These are phyloP conservation scores for Emydocephalus ijimae DNA, from an alignment of 2,113 vertebrate genomes.

Conservation along the genomic window DNA sequence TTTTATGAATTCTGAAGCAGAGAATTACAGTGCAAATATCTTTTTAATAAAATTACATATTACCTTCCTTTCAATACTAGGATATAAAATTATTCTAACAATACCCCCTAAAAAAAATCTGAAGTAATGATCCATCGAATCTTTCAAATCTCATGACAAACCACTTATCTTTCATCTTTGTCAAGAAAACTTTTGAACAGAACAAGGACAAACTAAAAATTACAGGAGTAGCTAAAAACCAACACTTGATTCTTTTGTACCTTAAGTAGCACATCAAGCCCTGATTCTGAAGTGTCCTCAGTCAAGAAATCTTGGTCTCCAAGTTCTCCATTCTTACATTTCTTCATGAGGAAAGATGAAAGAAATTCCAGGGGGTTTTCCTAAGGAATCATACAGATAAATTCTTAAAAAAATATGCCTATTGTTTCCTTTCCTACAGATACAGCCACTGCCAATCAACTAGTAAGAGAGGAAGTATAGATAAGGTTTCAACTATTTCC, in stretches of 20 bases:
- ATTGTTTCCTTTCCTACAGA: background rate
- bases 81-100: background rate
- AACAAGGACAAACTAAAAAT: background rate
- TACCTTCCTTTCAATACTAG: background rate
- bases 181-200: background rate
- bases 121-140: background rate
- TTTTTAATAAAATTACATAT: background rate
- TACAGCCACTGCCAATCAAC: background rate
- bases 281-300: conserved; percentile 16
- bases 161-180: background rate
- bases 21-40: background rate
- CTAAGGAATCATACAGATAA: conserved; percentile 50
- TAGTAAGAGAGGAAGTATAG: background rate
- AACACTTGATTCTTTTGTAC: conserved; percentile 13
- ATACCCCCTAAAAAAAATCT: background rate
- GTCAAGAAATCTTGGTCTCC: conserved; percentile 21
- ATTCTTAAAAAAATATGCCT: background rate
- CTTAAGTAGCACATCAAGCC: conserved; percentile 38
- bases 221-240: background rate
- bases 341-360: conserved; percentile 66
- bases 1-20: background rate
- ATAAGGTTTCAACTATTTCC: background rate
- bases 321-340: conserved; percentile 35
- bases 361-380: conserved; percentile 74
- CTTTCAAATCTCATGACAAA: background rate